Conservation (phyloP, 2,888 invertebrate species). For the Chrysomela aeneicollis region DNA sequence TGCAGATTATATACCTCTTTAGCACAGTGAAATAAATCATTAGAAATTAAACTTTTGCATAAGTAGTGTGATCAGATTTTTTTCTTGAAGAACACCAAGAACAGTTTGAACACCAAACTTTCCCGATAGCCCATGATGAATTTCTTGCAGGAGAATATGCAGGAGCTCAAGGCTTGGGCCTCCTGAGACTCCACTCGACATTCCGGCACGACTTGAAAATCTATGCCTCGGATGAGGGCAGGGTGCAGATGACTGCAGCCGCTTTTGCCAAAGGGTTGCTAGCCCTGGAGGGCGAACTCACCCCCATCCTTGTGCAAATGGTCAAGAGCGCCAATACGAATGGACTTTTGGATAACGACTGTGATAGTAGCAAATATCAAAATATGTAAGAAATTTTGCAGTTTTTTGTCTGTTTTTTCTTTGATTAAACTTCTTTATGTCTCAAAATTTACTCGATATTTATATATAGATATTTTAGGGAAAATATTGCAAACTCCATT, state of each 20-base stretch:
- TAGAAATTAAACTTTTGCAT: too few relatives aligned
- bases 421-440: background rate
- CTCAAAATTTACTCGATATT: too few relatives aligned
- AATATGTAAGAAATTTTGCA: slow-evolving; percentile 77
- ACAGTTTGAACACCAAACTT: too few relatives aligned
- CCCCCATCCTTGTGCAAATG: slow-evolving; percentile 99
- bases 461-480: too few relatives aligned
- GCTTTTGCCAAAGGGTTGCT: slow-evolving; percentile 98
- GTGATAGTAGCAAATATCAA: slow-evolving; percentile 94
- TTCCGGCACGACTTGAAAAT: slow-evolving; percentile 99
- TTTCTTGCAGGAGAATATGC: slow-evolving; percentile 75
- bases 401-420: background rate
- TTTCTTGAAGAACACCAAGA: background rate
- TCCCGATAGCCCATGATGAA: background rate
- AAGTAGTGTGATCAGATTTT: background rate
- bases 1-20: too few relatives aligned
- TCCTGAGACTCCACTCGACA: slow-evolving; percentile 95
- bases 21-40: too few relatives aligned
- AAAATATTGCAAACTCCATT: too few relatives aligned
- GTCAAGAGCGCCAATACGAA: slow-evolving; percentile 99
- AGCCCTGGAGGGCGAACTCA: slow-evolving; percentile 96
- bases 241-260: slow-evolving; percentile 99
- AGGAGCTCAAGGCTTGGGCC: slow-evolving; percentile 93
- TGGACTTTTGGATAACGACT: slow-evolving; percentile 96
- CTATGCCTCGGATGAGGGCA: slow-evolving; percentile 98